phyloP scores from a whole-genome alignment of 2,888 invertebrate species.

The Tribolium freemani region DNA sequence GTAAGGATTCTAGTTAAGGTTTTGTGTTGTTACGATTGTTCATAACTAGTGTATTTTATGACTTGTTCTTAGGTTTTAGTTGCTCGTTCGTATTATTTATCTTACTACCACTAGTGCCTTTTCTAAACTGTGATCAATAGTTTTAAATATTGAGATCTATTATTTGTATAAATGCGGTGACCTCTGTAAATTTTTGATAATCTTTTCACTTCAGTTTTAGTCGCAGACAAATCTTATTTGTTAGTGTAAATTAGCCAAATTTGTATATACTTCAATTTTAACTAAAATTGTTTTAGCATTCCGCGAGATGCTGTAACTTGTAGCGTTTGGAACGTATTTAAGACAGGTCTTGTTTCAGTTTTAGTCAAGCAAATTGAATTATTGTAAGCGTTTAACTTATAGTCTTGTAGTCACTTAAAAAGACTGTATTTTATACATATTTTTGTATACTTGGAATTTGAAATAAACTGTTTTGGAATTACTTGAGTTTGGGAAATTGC shows the following conservation, averaged over 20 bases:
- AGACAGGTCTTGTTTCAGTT: too few species aligned
- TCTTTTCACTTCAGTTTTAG: too few species aligned
- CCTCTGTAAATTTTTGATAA: neutral
- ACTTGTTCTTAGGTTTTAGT: neutral
- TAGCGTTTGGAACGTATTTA: too few species aligned
- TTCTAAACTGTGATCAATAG: constrained; percentile 26
- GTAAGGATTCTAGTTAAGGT: neutral
- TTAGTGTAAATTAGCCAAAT: too few species aligned
- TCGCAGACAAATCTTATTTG: too few species aligned
- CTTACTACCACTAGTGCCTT: too few species aligned
- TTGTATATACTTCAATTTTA: too few species aligned
- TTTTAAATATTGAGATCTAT: constrained; percentile 6
- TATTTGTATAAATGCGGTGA: neutral
- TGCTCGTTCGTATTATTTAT: neutral
- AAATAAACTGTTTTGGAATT: neutral
- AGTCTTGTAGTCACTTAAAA: neutral
- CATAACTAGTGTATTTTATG: neutral
- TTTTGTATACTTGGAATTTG: neutral
- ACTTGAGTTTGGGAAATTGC: neutral
- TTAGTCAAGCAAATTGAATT: too few species aligned
- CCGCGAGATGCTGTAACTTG: too few species aligned
- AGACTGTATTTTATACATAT: neutral
- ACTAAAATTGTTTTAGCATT: too few species aligned
- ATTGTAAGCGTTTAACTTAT: neutral
- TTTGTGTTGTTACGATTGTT: neutral